Conservation (phyloP, 2,113 vertebrate species). For the Nannospalax galili region DNA sequence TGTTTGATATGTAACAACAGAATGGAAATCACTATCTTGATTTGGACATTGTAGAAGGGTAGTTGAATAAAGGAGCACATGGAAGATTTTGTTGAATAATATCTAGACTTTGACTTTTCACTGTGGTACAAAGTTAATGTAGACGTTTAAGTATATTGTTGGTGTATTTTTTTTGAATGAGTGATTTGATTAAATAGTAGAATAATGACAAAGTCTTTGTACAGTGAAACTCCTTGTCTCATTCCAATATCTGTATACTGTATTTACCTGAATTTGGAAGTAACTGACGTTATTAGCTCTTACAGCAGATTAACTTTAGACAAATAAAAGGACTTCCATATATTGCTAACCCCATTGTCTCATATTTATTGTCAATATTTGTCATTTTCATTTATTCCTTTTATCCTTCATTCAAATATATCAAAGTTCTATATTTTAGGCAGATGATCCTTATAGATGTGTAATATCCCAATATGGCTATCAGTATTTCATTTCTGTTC, state of each 20-base stretch:
- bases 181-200: too few relatives aligned
- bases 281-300: background rate
- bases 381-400: background rate
- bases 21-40: background rate
- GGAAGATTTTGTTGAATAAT: too few relatives aligned
- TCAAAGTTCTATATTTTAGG: background rate
- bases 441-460: background rate
- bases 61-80: too few relatives aligned
- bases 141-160: background rate
- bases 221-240: background rate
- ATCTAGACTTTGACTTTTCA: background rate
- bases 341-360: background rate
- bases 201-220: background rate
- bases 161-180: background rate
- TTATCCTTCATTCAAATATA: too few relatives aligned
- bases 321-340: too few relatives aligned
- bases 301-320: background rate
- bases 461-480: background rate
- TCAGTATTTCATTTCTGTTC: background rate
- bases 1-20: background rate
- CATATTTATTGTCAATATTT: background rate
- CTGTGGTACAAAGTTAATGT: background rate
- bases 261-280: background rate
- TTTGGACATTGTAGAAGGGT: background rate
- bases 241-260: background rate